phyloP scores from a whole-genome alignment of 1,140 invertebrate species.

The Hyles euphorbiae region DNA sequence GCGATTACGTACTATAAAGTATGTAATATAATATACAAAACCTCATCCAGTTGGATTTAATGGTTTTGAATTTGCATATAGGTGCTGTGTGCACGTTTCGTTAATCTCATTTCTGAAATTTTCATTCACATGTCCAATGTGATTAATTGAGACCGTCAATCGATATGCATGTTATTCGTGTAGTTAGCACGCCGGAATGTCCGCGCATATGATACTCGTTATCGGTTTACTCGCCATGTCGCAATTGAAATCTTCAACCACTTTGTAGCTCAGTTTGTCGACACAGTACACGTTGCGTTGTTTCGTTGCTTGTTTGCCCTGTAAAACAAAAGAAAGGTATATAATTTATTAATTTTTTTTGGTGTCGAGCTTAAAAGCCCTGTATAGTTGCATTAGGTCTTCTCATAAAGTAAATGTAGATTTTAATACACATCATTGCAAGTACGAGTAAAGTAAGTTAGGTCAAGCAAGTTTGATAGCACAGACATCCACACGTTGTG shows the following conservation, averaged over 20 bases:
- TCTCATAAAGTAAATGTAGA: too few species aligned
- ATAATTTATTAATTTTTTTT: too few species aligned
- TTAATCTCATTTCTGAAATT: constrained; percentile 11
- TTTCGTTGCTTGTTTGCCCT: constrained; percentile 58
- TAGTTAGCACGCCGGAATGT: constrained; percentile 56
- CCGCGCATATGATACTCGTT: constrained; percentile 49
- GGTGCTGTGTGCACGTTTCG: constrained; percentile 7
- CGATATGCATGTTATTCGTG: constrained; percentile 14
- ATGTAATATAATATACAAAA: not conserved
- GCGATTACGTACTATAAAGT: too few species aligned
- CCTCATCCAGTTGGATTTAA: constrained; percentile 1
- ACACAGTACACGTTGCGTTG: constrained; percentile 61
- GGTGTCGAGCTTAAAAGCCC: too few species aligned
- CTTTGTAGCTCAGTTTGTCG: constrained; percentile 52
- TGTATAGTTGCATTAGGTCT: too few species aligned
- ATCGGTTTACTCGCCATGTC: constrained; percentile 49
- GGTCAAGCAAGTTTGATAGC: too few species aligned
- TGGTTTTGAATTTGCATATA: not conserved
- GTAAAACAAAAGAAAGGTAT: not conserved
- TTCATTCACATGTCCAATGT: constrained; percentile 5
- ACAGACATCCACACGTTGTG: too few species aligned
- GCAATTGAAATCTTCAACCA: constrained; percentile 54
- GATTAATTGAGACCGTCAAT: constrained; percentile 11
- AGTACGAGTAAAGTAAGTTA: too few species aligned
- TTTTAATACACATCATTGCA: too few species aligned